phyloP scores from a whole-genome alignment of 2,888 invertebrate species.

The Brachyopa scutellaris region DNA sequence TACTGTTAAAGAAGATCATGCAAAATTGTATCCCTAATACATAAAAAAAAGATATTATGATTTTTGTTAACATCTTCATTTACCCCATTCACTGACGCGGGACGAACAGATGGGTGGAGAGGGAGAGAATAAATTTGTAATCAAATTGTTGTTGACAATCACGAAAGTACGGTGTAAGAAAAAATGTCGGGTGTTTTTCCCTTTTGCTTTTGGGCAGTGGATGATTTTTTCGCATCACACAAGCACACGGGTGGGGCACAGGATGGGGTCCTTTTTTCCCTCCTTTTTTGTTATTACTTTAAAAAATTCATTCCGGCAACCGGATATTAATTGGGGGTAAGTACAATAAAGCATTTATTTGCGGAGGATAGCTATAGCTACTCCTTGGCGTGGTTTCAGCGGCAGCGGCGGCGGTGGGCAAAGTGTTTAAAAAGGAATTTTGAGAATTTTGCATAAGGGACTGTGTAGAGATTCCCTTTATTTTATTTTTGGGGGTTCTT shows the following conservation, averaged over 20 bases:
- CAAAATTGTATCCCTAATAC: constrained; percentile 53
- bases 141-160: constrained; percentile 69
- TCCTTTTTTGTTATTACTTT: constrained; percentile 40
- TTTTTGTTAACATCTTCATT: constrained; percentile 65
- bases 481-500: constrained; percentile 36
- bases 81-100: constrained; percentile 33
- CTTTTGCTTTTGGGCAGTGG: neutral
- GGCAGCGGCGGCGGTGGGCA: neutral
- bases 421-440: constrained; percentile 39
- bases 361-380: constrained; percentile 15
- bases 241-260: too few species aligned
- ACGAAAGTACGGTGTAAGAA: constrained; percentile 37
- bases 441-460: constrained; percentile 14
- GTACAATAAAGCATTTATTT: constrained; percentile 67
- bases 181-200: constrained; percentile 27
- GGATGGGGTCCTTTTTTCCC: neutral
- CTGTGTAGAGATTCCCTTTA: constrained; percentile 26
- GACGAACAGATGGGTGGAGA: neutral
- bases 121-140: constrained; percentile 61
- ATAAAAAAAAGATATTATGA: constrained; percentile 62
- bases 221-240: too few species aligned
- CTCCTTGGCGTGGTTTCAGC: too few species aligned
- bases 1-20: constrained; percentile 28
- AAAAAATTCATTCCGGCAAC: constrained; percentile 63
- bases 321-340: constrained; percentile 71